Conservation (phyloP, 1,140 invertebrate genomes). For the Sarcophaga peregrina region DNA sequence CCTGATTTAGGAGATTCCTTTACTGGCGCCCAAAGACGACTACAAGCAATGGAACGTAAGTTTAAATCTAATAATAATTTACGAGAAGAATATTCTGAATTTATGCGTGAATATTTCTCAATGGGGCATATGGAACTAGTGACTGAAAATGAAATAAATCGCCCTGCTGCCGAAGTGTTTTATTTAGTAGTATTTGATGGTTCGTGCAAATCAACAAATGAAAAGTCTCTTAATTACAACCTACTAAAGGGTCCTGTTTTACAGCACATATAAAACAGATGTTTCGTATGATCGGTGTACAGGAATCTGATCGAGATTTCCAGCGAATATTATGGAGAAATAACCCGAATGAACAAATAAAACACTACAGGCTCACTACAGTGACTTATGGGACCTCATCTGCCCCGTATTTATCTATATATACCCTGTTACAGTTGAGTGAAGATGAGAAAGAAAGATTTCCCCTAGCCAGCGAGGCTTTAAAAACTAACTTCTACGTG, state of each 20-base stretch:
- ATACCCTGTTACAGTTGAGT: slow-evolving; percentile 30
- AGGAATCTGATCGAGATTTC: background rate
- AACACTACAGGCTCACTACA: slow-evolving; percentile 22
- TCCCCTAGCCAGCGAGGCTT: background rate
- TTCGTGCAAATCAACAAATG: slow-evolving; percentile 55
- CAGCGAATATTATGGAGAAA: slow-evolving; percentile 42
- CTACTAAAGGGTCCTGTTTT: slow-evolving; percentile 54
- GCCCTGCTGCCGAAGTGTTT: background rate
- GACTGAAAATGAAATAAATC: background rate
- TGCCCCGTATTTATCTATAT: slow-evolving; percentile 39
- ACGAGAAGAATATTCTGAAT: slow-evolving; percentile 21
- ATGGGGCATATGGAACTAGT: slow-evolving; percentile 33
- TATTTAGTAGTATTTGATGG: slow-evolving; percentile 62
- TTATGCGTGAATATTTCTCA: slow-evolving; percentile 28
- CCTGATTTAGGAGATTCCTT: background rate
- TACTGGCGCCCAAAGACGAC: slow-evolving; percentile 56
- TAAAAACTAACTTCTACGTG: slow-evolving; percentile 34
- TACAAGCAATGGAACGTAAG: slow-evolving; percentile 53
- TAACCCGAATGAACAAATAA: background rate
- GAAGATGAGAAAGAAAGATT: background rate
- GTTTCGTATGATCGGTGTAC: slow-evolving; percentile 55
- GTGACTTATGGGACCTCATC: slow-evolving; percentile 39
- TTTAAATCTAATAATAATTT: slow-evolving; percentile 49
- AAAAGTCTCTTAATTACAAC: slow-evolving; percentile 60
- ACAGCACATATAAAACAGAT: slow-evolving; percentile 60